phyloP scores from a whole-genome alignment of 2,888 invertebrate genomes.

The Cabera pusaria region DNA sequence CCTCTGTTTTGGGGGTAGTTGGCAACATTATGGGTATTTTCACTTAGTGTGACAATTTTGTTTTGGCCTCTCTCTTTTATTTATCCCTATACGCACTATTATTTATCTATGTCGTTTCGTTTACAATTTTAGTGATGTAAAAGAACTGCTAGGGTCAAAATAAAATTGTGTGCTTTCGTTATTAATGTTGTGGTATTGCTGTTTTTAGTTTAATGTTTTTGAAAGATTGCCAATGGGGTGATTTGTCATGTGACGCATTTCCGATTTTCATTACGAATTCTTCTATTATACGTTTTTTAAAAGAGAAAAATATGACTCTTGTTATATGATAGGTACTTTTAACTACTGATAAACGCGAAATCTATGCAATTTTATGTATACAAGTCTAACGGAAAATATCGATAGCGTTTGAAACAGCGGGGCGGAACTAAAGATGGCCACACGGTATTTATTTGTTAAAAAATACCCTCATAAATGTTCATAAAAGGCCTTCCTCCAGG shows the following conservation, averaged over 20 bases:
- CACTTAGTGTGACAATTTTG: conserved; percentile 28
- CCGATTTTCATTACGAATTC: conserved; percentile 27
- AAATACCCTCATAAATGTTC: conserved; percentile 28
- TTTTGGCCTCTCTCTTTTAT: conserved; percentile 8
- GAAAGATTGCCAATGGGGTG: conserved; percentile 36
- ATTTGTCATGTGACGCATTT: conserved; percentile 43
- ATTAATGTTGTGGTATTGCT: conserved; percentile 56
- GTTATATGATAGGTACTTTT: too few relatives aligned
- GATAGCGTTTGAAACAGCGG: too few relatives aligned
- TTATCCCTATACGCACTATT: background rate
- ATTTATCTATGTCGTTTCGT: conserved; percentile 28
- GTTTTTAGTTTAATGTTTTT: conserved; percentile 49
- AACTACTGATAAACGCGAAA: too few relatives aligned
- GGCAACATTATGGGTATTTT: conserved; percentile 38
- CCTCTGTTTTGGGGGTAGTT: conserved; percentile 68
- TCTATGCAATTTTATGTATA: too few relatives aligned
- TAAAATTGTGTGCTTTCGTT: conserved; percentile 22
- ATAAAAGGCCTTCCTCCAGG: conserved; percentile 27
- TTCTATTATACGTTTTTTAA: conserved; percentile 29
- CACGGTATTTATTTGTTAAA: conserved; percentile 15
- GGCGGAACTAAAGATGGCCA: too few relatives aligned
- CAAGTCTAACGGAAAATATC: too few relatives aligned
- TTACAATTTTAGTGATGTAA: conserved; percentile 36
- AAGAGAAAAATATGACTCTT: too few relatives aligned
- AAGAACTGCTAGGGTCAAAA: background rate